A percentile compares a stretch with the other conserved stretches of the same genome.
Conservation (phyloP, 2,797 vertebrate species). For the Labeo calbasu region DNA sequence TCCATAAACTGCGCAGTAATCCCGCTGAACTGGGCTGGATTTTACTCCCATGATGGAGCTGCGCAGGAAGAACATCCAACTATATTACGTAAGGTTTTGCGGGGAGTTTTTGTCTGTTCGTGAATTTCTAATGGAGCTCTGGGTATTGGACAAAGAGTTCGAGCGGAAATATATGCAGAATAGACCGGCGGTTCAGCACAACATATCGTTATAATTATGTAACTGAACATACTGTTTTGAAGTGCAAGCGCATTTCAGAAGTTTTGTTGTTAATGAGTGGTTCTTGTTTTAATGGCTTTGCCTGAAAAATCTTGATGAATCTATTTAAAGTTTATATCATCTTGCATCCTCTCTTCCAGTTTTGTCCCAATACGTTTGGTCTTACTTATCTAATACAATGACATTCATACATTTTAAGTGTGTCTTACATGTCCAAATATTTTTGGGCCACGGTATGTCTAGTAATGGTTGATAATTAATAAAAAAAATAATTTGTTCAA, state of each 20-base stretch:
- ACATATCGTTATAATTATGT: conserved; percentile 24
- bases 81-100: conserved; percentile 31
- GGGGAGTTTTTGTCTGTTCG: background rate
- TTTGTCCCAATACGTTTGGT: background rate
- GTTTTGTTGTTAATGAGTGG: background rate
- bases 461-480: background rate
- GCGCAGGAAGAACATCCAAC: conserved; percentile 8
- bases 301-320: background rate
- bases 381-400: background rate
- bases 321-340: background rate
- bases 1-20: conserved; percentile 51
- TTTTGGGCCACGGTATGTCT: background rate
- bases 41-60: conserved; percentile 44
- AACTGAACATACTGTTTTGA: background rate
- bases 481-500: background rate
- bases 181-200: background rate
- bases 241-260: background rate
- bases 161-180: conserved; percentile 8
- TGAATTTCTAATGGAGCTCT: conserved; percentile 11
- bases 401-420: too few relatives aligned
- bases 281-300: conserved; percentile 4
- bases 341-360: background rate
- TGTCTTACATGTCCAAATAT: background rate
- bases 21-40: conserved; percentile 54
- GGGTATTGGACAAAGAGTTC: conserved; percentile 12